Percentiles rank a stretch among this genome's conserved stretches.
These are phyloP conservation scores for Sebastes taczanowskii DNA, from an alignment of 2,797 vertebrate species.

Conservation along the genomic window DNA sequence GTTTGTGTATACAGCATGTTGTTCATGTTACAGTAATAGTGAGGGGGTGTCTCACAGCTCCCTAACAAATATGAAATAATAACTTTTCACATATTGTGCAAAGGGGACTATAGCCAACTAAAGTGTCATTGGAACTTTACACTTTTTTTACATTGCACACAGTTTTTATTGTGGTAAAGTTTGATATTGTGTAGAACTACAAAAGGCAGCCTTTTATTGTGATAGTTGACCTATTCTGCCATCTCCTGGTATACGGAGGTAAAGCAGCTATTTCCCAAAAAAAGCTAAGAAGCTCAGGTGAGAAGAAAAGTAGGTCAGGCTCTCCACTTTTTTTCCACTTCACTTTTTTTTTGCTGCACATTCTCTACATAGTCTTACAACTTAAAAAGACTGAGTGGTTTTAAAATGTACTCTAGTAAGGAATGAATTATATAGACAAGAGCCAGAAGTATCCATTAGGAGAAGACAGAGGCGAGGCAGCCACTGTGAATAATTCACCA, in stretches of 20 bases:
- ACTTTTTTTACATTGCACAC: not conserved
- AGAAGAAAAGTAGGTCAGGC: constrained; percentile 28
- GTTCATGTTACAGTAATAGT: not conserved
- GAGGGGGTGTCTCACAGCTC: not conserved
- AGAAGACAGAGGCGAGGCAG: not conserved
- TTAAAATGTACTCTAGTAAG: not conserved
- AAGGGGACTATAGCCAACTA: not conserved
- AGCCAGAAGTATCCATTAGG: not conserved
- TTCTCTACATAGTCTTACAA: not conserved
- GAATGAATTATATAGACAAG: not conserved
- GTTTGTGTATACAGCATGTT: not conserved
- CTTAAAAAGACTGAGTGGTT: not conserved
- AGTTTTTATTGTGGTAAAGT: not conserved
- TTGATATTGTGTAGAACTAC: not conserved
- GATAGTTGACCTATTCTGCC: constrained; percentile 19
- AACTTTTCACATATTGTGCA: not conserved
- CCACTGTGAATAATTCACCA: constrained; percentile 10
- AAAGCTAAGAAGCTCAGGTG: not conserved
- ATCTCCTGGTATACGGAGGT: constrained; percentile 39
- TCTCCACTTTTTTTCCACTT: not conserved
- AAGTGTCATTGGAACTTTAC: not conserved
- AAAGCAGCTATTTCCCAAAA: not conserved
- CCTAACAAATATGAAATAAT: not conserved
- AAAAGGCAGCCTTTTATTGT: not conserved
- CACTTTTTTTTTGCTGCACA: not conserved